phyloP scores from a whole-genome alignment of 2,888 invertebrate genomes.

The Troglohyphantes excavatus region DNA sequence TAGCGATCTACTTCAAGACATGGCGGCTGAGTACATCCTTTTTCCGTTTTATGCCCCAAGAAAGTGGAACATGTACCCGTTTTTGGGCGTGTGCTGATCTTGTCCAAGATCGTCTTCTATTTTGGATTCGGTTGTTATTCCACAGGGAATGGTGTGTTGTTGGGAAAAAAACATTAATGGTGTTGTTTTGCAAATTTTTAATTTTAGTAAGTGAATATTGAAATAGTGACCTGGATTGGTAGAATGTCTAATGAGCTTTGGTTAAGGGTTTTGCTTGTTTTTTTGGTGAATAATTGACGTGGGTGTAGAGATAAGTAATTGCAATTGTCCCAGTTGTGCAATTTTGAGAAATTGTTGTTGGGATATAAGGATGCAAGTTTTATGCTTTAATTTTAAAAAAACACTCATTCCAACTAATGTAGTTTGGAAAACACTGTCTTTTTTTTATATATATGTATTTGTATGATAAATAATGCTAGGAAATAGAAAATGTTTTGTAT shows the following conservation, averaged over 20 bases:
- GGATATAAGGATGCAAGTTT: too few species aligned
- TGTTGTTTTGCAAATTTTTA: neutral
- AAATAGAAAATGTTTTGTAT: too few species aligned
- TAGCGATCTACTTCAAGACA: neutral
- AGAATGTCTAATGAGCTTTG: neutral
- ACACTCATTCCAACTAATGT: too few species aligned
- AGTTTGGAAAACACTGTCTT: too few species aligned
- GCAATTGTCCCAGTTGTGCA: too few species aligned
- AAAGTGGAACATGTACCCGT: conserved; percentile 41
- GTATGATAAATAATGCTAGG: too few species aligned
- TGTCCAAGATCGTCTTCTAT: conserved; percentile 7
- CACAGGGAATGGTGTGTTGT: neutral
- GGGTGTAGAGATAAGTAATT: too few species aligned
- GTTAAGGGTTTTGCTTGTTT: neutral
- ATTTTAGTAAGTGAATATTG: neutral
- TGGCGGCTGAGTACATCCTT: conserved; percentile 4
- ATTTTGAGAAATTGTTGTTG: too few species aligned
- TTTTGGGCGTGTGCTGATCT: conserved; percentile 52
- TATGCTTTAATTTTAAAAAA: too few species aligned
- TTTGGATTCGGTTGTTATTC: conserved; percentile 36
- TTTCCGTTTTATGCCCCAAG: conserved; percentile 12
- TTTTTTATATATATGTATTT: too few species aligned
- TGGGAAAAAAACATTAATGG: too few species aligned
- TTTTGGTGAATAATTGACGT: too few species aligned
- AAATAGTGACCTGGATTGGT: neutral